These are phyloP conservation scores for Drosophila mimica DNA, from an alignment of 2,888 invertebrate genomes.

Conservation along the genomic window DNA sequence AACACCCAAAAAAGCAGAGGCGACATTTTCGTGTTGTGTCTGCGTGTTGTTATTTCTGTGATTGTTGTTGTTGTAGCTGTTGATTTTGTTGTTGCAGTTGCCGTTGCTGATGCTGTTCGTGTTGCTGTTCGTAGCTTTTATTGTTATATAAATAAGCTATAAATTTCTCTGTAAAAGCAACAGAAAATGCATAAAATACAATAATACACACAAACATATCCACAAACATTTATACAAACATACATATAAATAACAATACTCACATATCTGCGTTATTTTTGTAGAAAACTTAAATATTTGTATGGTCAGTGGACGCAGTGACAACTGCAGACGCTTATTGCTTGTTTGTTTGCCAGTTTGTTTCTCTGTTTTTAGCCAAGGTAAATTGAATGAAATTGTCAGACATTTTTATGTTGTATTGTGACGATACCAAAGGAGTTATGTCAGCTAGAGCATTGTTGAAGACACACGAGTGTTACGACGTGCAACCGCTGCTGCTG, in stretches of 20 bases:
- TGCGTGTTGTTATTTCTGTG: constrained; percentile 70
- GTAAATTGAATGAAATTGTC: constrained; percentile 58
- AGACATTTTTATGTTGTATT: constrained; percentile 38
- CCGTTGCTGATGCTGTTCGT: constrained; percentile 34
- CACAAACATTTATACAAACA: constrained; percentile 11
- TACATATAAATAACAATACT: constrained; percentile 1
- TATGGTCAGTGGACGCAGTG: constrained; percentile 42
- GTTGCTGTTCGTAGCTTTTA: constrained; percentile 53
- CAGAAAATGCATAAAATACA: constrained; percentile 52
- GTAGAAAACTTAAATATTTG: constrained; percentile 52
- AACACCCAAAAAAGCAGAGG: constrained; percentile 26
- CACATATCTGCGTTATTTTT: constrained; percentile 25
- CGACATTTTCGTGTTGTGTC: constrained; percentile 69
- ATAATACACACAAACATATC: constrained; percentile 13
- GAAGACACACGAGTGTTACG: neutral
- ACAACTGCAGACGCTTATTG: constrained; percentile 52
- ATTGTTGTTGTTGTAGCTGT: constrained; percentile 51
- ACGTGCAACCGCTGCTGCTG: constrained; percentile 9
- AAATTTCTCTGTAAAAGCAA: constrained; percentile 71
- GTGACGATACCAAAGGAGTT: constrained; percentile 29
- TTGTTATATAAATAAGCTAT: constrained; percentile 80
- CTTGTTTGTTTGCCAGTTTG: constrained; percentile 4
- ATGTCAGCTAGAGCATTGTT: constrained; percentile 16
- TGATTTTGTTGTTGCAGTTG: constrained; percentile 39
- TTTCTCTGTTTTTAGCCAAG: constrained; percentile 22